phyloP scores from a whole-genome alignment of 2,888 invertebrate genomes.

The Hecatera dysodea region DNA sequence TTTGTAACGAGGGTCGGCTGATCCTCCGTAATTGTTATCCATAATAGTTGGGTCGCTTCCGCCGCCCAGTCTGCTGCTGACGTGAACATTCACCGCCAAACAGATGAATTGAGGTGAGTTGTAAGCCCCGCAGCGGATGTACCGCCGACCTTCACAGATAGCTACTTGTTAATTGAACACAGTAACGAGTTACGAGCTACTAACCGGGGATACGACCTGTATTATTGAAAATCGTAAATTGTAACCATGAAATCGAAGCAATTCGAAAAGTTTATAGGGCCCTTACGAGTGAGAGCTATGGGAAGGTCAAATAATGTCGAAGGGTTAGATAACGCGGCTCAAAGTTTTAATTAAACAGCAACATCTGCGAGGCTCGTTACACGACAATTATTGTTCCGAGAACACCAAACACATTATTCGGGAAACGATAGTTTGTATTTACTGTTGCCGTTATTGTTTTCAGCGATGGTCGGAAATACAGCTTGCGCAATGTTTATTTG shows the following conservation, averaged over 20 bases:
- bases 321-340: slow-evolving; percentile 82
- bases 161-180: slow-evolving; percentile 73
- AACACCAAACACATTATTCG: slow-evolving; percentile 77
- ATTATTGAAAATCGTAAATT: slow-evolving; percentile 74
- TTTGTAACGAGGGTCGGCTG: slow-evolving; percentile 71
- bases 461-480: slow-evolving; percentile 3
- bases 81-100: slow-evolving; percentile 68
- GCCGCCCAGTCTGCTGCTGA: slow-evolving; percentile 65
- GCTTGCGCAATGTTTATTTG: slow-evolving; percentile 22
- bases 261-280: slow-evolving; percentile 79
- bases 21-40: slow-evolving; percentile 75
- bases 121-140: slow-evolving; percentile 58
- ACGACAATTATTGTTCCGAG: slow-evolving; percentile 83
- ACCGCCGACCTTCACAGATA: slow-evolving; percentile 67
- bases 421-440: slow-evolving; percentile 62
- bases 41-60: slow-evolving; percentile 68
- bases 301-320: slow-evolving; percentile 83
- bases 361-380: slow-evolving; percentile 84
- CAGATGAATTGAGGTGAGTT: slow-evolving; percentile 67
- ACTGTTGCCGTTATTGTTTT: slow-evolving; percentile 43
- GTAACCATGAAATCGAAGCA: slow-evolving; percentile 71
- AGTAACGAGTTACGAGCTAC: slow-evolving; percentile 61
- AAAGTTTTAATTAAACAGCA: slow-evolving; percentile 89
- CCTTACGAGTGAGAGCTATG: slow-evolving; percentile 73
- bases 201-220: slow-evolving; percentile 62